Evolutionary conservation across 1,140 invertebrate species (phyloP).

Genomic region (Ceratosolen solmsi): DNA sequence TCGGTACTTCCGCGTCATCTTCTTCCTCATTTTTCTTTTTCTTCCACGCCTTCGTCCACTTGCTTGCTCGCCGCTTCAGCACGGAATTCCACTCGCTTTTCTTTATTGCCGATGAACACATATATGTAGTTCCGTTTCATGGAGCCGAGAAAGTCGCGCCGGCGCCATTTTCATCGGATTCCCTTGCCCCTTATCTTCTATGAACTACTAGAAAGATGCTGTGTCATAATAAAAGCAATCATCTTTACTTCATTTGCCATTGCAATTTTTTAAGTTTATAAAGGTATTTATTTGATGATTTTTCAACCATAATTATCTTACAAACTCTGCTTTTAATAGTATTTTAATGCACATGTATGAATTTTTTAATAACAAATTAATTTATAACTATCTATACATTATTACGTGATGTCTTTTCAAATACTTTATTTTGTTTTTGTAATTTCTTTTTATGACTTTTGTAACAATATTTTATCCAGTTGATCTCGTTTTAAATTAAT

Average conservation of each 20-base stretch:
- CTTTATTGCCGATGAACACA: background rate
- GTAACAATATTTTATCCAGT: too few species aligned
- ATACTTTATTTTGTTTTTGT: too few species aligned
- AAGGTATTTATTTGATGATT: background rate
- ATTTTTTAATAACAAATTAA: too few species aligned
- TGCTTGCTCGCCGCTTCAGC: constrained; percentile 24
- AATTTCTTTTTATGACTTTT: too few species aligned
- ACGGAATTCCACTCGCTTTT: constrained; percentile 39
- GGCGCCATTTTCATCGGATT: constrained; percentile 4
- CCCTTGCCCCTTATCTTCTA: background rate
- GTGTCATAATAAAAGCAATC: background rate
- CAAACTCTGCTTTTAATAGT: too few species aligned
- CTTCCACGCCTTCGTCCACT: background rate
- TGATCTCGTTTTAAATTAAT: too few species aligned
- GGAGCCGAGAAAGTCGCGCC: background rate
- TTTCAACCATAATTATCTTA: too few species aligned
- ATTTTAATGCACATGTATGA: too few species aligned
- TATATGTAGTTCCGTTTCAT: background rate
- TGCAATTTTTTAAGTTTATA: background rate
- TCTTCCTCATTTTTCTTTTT: background rate
- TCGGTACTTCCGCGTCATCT: background rate
- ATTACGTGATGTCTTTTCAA: too few species aligned
- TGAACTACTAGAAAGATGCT: background rate
- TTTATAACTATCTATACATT: too few species aligned
- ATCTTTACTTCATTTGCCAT: background rate